phyloP scores from a whole-genome alignment of 2,797 vertebrate genomes.

The Epinephelus awoara region DNA sequence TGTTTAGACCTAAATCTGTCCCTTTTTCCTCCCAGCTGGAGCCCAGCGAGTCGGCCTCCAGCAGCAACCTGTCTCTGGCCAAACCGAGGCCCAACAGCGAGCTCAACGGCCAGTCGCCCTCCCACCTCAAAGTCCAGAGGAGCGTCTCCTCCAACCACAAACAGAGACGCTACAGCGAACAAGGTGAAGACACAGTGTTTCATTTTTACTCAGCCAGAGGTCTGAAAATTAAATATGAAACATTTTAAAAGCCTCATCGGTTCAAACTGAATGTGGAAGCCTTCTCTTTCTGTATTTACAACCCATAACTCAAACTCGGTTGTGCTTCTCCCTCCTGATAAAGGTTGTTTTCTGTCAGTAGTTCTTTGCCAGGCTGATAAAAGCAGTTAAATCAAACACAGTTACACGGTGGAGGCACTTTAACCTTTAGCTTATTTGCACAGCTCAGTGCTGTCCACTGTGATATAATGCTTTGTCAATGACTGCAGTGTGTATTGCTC shows the following conservation, averaged over 20 bases:
- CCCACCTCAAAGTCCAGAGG: conserved; percentile 95
- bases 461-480: conserved; percentile 53
- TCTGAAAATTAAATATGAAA: neutral
- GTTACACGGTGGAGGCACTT: conserved; percentile 28
- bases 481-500: conserved; percentile 6
- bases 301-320: neutral
- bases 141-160: conserved; percentile 96
- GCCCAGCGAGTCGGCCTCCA: conserved; percentile 95
- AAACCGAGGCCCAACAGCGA: conserved; percentile 96
- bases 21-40: conserved; percentile 86
- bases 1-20: conserved; percentile 9
- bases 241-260: rapidly evolving
- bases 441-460: conserved; percentile 39
- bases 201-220: neutral
- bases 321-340: neutral
- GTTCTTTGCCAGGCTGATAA: conserved; percentile 30
- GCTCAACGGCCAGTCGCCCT: conserved; percentile 95
- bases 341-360: neutral
- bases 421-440: conserved; percentile 43
- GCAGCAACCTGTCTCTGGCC: conserved; percentile 95
- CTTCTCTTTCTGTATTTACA: too few species aligned
- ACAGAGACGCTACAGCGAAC: conserved; percentile 97
- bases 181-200: conserved; percentile 84
- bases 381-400: conserved; percentile 22
- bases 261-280: neutral